Evolutionary conservation across 2,113 vertebrate species (phyloP), one percentile per base, ranked within the genome.

Genomic region (Pipra filicauda): DNA sequence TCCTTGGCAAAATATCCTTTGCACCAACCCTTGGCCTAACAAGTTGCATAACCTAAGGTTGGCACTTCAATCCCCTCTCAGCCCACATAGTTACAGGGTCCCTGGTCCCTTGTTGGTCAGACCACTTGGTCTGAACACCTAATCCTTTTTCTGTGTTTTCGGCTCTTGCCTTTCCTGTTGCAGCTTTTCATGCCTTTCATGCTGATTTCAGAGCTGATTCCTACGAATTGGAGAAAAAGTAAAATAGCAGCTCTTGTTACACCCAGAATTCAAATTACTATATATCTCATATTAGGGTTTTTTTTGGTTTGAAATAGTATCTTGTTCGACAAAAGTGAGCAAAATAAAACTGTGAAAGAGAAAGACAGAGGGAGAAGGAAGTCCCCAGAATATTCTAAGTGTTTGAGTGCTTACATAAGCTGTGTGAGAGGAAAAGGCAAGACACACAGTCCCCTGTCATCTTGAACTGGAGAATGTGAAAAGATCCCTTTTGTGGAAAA

Each of bases 1-100:
- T 54, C 35, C 48, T 58, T 2, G 1, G 65, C 2, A 5, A 46
- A n/a, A 5, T 0, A 5, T 49, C 51, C 31, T 66, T 21, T 87
- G 37, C 46, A 74, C 11, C 37, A 70, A 61, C 41, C 28, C 43
- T 77, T 31, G 31, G 31, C n/a, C 11, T 52, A 26, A 44, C 21
- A 30, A 57, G 55, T 41, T 77, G 31, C 17, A 3, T 6, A 49
- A n/a, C 46, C 27, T 27, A 33, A 55, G 67, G 62, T 0, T 37
- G 31, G 48, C 30, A 30, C 49, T 72, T 85, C 28, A 24, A 2
- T 62, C 12, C 22, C n/a, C 22, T 85, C 48, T 79, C 52, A 65
- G 44, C 28, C 41, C 58, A 26, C 22, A 4, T 6, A 46, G 58
- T 59, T 81, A 62, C 6, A 35, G 44, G 12, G 10, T 64, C 11